Evolutionary conservation across 2,113 vertebrate species (phyloP).

Genomic region (Aleadryas rufinucha): DNA sequence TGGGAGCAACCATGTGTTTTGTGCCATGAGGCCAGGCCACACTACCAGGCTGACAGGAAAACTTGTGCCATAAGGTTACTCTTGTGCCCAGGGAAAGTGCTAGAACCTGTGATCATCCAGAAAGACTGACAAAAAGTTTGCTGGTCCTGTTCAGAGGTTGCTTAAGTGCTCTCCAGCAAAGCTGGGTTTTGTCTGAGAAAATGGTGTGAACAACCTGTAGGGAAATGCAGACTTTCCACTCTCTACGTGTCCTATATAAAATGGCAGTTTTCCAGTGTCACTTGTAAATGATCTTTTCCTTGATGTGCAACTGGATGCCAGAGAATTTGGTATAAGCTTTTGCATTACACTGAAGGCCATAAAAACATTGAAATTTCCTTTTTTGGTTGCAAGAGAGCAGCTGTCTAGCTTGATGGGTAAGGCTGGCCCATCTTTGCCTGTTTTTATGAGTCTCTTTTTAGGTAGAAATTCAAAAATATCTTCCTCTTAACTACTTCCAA

Average conservation of each 20-base stretch:
- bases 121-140: not conserved
- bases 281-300: not conserved
- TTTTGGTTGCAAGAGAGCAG: not conserved
- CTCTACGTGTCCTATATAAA: not conserved
- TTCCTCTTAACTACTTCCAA: not conserved
- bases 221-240: not conserved
- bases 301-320: not conserved
- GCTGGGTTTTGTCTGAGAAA: not conserved
- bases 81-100: not conserved
- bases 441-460: not conserved
- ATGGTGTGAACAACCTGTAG: not conserved
- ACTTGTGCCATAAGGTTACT: not conserved
- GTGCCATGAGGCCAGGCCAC: not conserved
- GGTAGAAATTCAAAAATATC: constrained; percentile 11
- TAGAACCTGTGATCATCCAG: not conserved
- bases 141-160: not conserved
- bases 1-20: not conserved
- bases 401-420: not conserved
- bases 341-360: not conserved
- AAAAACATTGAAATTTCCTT: not conserved
- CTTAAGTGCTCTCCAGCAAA: not conserved
- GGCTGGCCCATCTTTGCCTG: not conserved
- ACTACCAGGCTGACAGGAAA: fast-evolving
- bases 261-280: not conserved
- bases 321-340: not conserved